These are phyloP conservation scores for Oncorhynchus masou DNA, from an alignment of 2,113 vertebrate species.

Conservation along the genomic window DNA sequence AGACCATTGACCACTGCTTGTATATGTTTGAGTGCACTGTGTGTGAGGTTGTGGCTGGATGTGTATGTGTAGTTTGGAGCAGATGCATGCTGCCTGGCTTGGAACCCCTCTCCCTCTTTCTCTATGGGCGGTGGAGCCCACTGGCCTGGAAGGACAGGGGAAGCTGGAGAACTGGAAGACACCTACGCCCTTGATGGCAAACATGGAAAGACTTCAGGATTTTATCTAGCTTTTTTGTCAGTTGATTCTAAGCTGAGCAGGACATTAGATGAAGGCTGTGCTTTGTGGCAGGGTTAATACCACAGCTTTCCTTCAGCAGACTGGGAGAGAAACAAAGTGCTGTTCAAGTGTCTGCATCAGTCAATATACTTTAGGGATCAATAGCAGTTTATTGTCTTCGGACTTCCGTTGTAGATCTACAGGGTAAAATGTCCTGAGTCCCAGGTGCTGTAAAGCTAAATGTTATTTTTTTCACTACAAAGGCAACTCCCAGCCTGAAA, in stretches of 20 bases:
- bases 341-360: slow-evolving; percentile 9
- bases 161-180: neutral
- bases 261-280: neutral
- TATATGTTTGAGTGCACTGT: slow-evolving; percentile 6
- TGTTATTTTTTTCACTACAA: neutral
- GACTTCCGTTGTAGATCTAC: neutral
- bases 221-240: no score
- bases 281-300: neutral
- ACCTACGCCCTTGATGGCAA: neutral
- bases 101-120: slow-evolving; percentile 28
- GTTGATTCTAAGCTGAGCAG: neutral
- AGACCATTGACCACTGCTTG: slow-evolving; percentile 14
- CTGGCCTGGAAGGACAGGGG: slow-evolving; percentile 23
- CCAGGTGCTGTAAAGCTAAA: neutral
- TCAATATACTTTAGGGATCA: slow-evolving; percentile 26
- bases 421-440: neutral
- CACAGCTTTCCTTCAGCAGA: neutral
- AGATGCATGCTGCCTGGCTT: slow-evolving; percentile 63
- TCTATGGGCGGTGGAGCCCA: neutral
- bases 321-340: neutral
- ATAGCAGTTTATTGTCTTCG: slow-evolving; percentile 18
- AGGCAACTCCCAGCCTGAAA: no score
- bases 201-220: neutral
- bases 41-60: neutral
- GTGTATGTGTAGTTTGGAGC: slow-evolving; percentile 7